These are phyloP conservation scores for Meliscaeva auricollis DNA, from an alignment of 2,888 invertebrate genomes.

Conservation along the genomic window DNA sequence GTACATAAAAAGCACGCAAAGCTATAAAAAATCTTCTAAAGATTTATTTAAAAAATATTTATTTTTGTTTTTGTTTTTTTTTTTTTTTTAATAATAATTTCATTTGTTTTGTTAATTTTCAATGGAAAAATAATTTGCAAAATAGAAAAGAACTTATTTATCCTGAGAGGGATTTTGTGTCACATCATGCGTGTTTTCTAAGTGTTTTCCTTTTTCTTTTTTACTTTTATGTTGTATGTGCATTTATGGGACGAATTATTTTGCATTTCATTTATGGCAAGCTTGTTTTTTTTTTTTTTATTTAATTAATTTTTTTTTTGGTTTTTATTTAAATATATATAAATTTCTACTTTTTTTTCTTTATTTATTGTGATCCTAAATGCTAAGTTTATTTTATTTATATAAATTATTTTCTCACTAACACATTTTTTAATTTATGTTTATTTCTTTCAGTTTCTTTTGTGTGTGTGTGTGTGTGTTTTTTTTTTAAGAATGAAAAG, in stretches of 20 bases:
- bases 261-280: constrained; percentile 74
- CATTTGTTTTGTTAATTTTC: constrained; percentile 36
- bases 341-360: constrained; percentile 59
- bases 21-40: constrained; percentile 76
- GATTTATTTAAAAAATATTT: constrained; percentile 71
- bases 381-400: constrained; percentile 53
- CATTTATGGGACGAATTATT: constrained; percentile 73
- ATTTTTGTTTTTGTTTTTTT: constrained; percentile 20
- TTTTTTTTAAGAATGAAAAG: constrained; percentile 41
- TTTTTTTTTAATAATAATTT: constrained; percentile 67
- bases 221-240: constrained; percentile 65
- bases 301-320: constrained; percentile 23
- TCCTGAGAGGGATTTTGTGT: constrained; percentile 74
- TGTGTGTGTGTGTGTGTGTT: too few species aligned
- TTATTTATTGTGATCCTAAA: constrained; percentile 38
- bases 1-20: constrained; percentile 75
- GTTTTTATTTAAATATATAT: too few species aligned
- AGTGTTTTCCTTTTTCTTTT: constrained; percentile 29
- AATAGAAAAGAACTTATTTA: constrained; percentile 75
- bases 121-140: constrained; percentile 73
- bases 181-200: constrained; percentile 71
- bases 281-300: constrained; percentile 48
- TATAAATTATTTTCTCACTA: constrained; percentile 65
- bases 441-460: constrained; percentile 23
- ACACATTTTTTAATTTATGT: constrained; percentile 57